Percentiles rank a stretch among this genome's conserved stretches.
phyloP scores from a whole-genome alignment of 2,797 vertebrate genomes.

The Liparis tanakae region DNA sequence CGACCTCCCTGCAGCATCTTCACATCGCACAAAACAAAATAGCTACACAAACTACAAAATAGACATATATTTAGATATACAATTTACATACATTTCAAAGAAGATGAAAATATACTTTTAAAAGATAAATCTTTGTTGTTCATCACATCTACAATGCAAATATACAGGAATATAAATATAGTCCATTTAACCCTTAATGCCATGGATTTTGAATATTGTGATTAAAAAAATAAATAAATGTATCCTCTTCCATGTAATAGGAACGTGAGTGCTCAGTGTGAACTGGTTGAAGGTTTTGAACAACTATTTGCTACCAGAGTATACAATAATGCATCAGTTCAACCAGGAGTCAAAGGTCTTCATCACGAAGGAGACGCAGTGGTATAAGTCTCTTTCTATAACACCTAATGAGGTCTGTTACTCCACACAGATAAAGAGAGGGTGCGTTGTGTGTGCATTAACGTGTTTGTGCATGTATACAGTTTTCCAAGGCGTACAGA shows the following conservation, averaged over 20 bases:
- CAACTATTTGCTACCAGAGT: slow-evolving; percentile 10
- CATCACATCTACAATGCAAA: slow-evolving; percentile 86
- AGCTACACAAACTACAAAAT: slow-evolving; percentile 71
- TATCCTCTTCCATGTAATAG: slow-evolving; percentile 40
- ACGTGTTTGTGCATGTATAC: slow-evolving; percentile 7
- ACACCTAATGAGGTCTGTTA: slow-evolving; percentile 9
- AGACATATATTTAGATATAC: slow-evolving; percentile 81
- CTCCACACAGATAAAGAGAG: neutral
- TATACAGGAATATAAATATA: slow-evolving; percentile 87
- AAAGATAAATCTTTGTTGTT: slow-evolving; percentile 77
- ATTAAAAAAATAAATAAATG: slow-evolving; percentile 71
- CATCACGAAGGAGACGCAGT: neutral
- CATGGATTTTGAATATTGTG: slow-evolving; percentile 65
- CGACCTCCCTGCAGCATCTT: slow-evolving; percentile 30
- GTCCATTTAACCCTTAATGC: slow-evolving; percentile 67
- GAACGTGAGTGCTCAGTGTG: slow-evolving; percentile 44
- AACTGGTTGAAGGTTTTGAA: slow-evolving; percentile 21
- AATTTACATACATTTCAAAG: slow-evolving; percentile 83
- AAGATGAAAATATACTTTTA: slow-evolving; percentile 81
- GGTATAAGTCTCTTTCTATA: neutral
- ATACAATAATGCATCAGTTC: neutral
- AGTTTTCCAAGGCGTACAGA: slow-evolving; percentile 28
- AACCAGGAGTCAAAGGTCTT: slow-evolving; percentile 15
- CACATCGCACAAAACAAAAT: slow-evolving; percentile 36
- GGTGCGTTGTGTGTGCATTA: neutral